phyloP scores from a whole-genome alignment of 2,797 vertebrate species.

The Babyrousa celebensis region DNA sequence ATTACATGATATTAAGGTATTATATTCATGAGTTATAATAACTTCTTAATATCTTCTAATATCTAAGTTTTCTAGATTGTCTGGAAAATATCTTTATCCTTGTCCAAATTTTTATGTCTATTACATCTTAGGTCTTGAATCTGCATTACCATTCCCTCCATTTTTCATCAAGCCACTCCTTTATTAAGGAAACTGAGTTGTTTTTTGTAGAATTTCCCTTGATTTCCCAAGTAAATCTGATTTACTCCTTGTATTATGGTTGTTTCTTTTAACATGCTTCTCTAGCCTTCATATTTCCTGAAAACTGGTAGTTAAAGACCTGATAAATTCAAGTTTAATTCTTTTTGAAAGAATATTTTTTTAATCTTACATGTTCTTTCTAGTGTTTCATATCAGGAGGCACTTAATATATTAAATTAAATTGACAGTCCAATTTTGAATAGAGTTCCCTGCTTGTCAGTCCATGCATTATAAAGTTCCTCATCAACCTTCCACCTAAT shows the following conservation, averaged over 20 bases:
- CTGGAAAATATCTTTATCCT: background rate
- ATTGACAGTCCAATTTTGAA: background rate
- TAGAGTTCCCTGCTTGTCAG: background rate
- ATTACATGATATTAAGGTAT: background rate
- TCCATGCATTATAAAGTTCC: background rate
- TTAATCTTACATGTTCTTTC: background rate
- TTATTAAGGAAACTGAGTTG: background rate
- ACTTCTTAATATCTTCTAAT: background rate
- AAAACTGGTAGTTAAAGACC: background rate
- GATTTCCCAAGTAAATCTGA: background rate
- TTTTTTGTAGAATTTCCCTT: background rate
- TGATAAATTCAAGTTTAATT: background rate
- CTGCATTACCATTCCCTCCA: background rate
- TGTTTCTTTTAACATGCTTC: background rate
- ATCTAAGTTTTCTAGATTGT: background rate
- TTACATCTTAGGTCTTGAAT: background rate
- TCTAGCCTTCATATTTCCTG: background rate
- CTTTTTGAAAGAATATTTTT: background rate
- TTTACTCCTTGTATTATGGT: background rate
- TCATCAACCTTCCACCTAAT: background rate
- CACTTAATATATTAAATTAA: background rate
- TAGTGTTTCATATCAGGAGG: background rate
- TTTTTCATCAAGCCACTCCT: background rate
- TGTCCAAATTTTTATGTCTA: background rate
- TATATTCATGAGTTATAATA: background rate